Conservation (phyloP, 2,888 invertebrate genomes). For the Agrilus cyanescens region DNA sequence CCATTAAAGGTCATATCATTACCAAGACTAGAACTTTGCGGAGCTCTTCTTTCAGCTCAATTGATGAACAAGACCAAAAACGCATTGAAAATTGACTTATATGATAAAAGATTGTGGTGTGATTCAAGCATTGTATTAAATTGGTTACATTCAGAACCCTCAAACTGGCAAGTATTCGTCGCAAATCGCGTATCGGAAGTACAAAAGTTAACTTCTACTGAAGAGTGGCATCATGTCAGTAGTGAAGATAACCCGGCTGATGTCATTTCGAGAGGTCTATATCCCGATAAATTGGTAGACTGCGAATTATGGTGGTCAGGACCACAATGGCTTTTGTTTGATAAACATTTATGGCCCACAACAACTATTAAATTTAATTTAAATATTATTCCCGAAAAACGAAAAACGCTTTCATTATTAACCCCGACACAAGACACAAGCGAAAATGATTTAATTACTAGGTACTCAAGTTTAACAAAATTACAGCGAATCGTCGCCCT, state of each 20-base stretch:
- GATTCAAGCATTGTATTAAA: neutral
- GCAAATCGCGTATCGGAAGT: neutral
- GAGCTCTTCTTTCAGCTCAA: neutral
- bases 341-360: no score
- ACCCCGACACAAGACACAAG: no score
- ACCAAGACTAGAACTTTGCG: neutral
- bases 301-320: no score
- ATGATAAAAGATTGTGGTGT: neutral
- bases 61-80: neutral
- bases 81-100: neutral
- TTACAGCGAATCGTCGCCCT: no score
- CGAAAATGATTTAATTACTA: no score
- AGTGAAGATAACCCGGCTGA: neutral
- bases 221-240: neutral
- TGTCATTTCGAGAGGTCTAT: neutral
- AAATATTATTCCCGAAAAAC: no score
- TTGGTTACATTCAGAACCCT: neutral
- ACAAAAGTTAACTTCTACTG: neutral
- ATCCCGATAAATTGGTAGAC: no score
- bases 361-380: no score
- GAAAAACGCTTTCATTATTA: no score
- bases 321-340: no score
- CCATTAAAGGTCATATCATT: neutral
- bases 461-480: no score
- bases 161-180: neutral